phyloP scores from a whole-genome alignment of 2,888 invertebrate genomes.

The Parapristionchus giblindavisi region DNA sequence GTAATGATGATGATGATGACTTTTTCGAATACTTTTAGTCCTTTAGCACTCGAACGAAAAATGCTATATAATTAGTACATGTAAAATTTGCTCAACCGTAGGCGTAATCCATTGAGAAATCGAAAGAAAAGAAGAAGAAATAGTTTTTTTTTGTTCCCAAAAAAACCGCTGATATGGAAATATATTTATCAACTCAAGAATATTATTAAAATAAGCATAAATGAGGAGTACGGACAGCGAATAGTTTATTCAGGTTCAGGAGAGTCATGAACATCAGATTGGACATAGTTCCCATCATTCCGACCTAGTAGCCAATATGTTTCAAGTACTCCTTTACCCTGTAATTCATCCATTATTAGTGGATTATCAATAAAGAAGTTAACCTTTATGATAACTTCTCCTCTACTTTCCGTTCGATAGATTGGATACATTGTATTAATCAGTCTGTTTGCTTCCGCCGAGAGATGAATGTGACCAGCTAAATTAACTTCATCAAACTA shows the following conservation, averaged over 20 bases:
- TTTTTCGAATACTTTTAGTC: too few species aligned
- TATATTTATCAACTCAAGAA: too few species aligned
- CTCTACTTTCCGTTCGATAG: constrained; percentile 59
- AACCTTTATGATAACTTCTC: constrained; percentile 63
- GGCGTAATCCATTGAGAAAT: constrained; percentile 31
- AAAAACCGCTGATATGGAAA: too few species aligned
- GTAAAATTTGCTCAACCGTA: too few species aligned
- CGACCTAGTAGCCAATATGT: constrained; percentile 55
- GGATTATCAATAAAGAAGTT: neutral
- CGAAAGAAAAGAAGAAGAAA: constrained; percentile 41
- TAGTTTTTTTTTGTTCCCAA: too few species aligned
- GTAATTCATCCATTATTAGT: neutral
- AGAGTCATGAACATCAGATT: too few species aligned
- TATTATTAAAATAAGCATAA: too few species aligned
- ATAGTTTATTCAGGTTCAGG: too few species aligned
- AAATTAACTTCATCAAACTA: neutral
- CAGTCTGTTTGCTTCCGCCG: constrained; percentile 38
- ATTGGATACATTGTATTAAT: constrained; percentile 27
- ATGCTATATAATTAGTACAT: too few species aligned
- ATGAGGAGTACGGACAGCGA: too few species aligned
- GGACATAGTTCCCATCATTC: neutral
- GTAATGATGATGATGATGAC: too few species aligned
- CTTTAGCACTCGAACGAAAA: too few species aligned
- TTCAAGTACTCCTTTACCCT: constrained; percentile 61
- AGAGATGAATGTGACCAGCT: constrained; percentile 44